phyloP scores from a whole-genome alignment of 2,888 invertebrate genomes.

The Crepidodera aurea region DNA sequence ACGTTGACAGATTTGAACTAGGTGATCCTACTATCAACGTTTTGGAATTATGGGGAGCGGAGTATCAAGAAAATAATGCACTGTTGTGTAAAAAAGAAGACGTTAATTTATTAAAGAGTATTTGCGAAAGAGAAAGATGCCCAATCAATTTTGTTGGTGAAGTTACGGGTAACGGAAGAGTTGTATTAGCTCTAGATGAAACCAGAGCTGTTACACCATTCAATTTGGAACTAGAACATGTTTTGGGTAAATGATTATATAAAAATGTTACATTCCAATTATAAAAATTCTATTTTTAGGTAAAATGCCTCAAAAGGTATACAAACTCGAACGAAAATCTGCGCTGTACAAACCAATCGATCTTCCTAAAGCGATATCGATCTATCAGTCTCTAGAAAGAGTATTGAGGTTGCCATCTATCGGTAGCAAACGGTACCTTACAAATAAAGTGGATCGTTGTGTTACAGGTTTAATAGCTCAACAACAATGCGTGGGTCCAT shows the following conservation, averaged over 20 bases:
- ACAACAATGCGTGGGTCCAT: constrained; percentile 97
- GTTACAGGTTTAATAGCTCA: constrained; percentile 95
- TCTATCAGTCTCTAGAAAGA: constrained; percentile 74
- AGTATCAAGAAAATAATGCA: constrained; percentile 97
- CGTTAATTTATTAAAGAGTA: constrained; percentile 69
- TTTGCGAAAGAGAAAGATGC: constrained; percentile 86
- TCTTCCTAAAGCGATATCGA: constrained; percentile 62
- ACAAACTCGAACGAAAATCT: constrained; percentile 58
- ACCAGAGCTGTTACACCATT: constrained; percentile 73
- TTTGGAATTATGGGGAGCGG: constrained; percentile 97
- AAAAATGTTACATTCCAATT: constrained; percentile 56
- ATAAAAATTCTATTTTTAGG: constrained; percentile 69
- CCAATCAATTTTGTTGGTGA: constrained; percentile 92
- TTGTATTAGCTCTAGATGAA: constrained; percentile 73
- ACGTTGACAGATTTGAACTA: constrained; percentile 83
- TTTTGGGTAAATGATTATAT: constrained; percentile 73
- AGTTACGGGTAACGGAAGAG: constrained; percentile 85
- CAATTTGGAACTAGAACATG: constrained; percentile 86
- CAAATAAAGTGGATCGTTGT: constrained; percentile 95
- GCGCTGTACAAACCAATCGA: constrained; percentile 50
- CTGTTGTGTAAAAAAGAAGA: constrained; percentile 78
- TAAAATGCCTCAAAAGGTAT: constrained; percentile 82
- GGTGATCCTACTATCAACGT: constrained; percentile 95
- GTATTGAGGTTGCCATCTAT: constrained; percentile 91
- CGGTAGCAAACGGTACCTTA: constrained; percentile 87